Evolutionary conservation across 2,888 invertebrate species (phyloP).

Genomic region (Dermolepida albohirtum): DNA sequence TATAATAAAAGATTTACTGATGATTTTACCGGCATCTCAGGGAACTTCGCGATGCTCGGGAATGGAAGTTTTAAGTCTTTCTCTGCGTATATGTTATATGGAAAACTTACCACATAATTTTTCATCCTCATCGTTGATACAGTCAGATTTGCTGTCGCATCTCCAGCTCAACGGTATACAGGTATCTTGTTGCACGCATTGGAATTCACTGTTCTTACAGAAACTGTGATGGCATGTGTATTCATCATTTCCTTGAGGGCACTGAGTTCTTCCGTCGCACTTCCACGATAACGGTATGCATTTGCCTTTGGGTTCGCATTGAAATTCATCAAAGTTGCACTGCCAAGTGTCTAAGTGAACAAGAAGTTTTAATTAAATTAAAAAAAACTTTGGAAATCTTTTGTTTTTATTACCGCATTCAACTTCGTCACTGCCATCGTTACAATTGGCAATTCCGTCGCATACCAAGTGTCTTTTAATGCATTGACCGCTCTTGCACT

Average conservation of each 20-base stretch:
- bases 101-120: constrained; percentile 65
- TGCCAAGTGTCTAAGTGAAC: constrained; percentile 58
- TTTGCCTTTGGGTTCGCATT: constrained; percentile 64
- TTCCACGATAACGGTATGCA: constrained; percentile 72
- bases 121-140: constrained; percentile 71
- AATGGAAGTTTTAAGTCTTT: no score
- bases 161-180: constrained; percentile 71
- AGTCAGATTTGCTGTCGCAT: constrained; percentile 72
- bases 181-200: constrained; percentile 70
- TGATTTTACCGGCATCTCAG: no score
- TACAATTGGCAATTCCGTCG: constrained; percentile 72
- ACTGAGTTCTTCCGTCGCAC: constrained; percentile 71
- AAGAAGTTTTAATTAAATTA: not conserved
- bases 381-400: not conserved
- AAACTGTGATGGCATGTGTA: constrained; percentile 65
- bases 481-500: constrained; percentile 71
- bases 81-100: constrained; percentile 17
- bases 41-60: no score
- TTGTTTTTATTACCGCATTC: constrained; percentile 68
- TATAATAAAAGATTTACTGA: no score
- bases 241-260: constrained; percentile 70
- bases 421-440: constrained; percentile 72
- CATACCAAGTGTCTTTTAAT: constrained; percentile 72
- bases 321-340: constrained; percentile 70
- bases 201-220: constrained; percentile 69